Percentiles rank a stretch among this genome's conserved stretches.
These are phyloP conservation scores for Marmota monax DNA, from an alignment of 2,113 vertebrate genomes.

Conservation along the genomic window DNA sequence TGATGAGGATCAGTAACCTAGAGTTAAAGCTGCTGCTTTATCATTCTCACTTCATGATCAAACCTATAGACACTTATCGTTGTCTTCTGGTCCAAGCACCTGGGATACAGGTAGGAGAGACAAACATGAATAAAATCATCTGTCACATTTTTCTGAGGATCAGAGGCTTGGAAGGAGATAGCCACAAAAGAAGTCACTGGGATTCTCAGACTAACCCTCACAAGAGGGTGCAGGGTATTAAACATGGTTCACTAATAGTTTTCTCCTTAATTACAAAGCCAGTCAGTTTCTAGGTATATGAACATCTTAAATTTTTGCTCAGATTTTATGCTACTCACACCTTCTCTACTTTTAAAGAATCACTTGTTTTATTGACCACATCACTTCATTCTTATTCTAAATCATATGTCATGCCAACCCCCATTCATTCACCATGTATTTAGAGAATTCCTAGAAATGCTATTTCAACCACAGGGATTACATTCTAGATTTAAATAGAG, in stretches of 20 bases:
- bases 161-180: background rate
- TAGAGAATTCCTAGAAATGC: background rate
- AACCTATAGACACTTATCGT: background rate
- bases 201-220: background rate
- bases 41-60: background rate
- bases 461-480: background rate
- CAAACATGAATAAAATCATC: background rate
- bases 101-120: background rate
- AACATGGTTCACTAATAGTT: background rate
- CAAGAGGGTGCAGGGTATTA: background rate
- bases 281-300: background rate
- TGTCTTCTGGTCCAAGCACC: rapidly evolving
- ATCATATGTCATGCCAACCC: background rate
- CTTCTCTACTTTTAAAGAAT: background rate
- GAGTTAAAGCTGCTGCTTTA: background rate
- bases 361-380: background rate
- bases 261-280: background rate
- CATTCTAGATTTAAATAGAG: background rate
- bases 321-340: background rate
- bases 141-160: background rate
- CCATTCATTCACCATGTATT: background rate
- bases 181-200: background rate
- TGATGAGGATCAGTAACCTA: background rate
- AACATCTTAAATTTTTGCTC: background rate
- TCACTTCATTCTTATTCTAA: background rate